Conservation (phyloP, 92 coral and sea anemone species). For the Isaurus tuberculatus region DNA sequence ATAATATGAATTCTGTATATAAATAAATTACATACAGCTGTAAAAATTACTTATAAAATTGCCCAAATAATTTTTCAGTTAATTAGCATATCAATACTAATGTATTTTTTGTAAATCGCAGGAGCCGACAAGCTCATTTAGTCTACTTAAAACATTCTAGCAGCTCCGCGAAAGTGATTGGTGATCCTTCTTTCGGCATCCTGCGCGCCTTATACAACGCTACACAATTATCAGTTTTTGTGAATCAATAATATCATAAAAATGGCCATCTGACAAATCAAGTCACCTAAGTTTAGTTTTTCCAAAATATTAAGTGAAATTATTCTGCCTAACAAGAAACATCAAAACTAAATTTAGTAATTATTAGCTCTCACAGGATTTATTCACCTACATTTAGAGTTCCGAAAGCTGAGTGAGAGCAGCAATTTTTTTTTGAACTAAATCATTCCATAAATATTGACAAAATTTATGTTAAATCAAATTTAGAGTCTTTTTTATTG, state of each 20-base stretch:
- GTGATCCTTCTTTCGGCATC: not conserved
- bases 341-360: not conserved
- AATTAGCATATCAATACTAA: not conserved
- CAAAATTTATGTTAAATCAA: too few species aligned
- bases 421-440: not conserved
- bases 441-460: too few species aligned
- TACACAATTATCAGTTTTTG: not conserved
- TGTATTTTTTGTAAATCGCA: not conserved
- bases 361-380: not conserved
- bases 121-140: not conserved
- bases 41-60: not conserved
- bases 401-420: not conserved
- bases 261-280: not conserved
- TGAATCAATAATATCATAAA: not conserved
- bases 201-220: not conserved
- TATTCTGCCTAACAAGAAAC: not conserved
- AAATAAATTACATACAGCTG: constrained; percentile 21
- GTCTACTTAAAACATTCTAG: too few species aligned
- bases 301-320: not conserved
- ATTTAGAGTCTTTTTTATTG: not conserved
- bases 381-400: not conserved
- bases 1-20: constrained; percentile 16
- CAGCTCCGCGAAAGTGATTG: too few species aligned
- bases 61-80: not conserved
- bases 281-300: not conserved